A percentile compares a stretch with the other conserved stretches of the same genome.
These are phyloP conservation scores for Chelon auratus DNA, from an alignment of 2,797 vertebrate genomes.

Conservation along the genomic window DNA sequence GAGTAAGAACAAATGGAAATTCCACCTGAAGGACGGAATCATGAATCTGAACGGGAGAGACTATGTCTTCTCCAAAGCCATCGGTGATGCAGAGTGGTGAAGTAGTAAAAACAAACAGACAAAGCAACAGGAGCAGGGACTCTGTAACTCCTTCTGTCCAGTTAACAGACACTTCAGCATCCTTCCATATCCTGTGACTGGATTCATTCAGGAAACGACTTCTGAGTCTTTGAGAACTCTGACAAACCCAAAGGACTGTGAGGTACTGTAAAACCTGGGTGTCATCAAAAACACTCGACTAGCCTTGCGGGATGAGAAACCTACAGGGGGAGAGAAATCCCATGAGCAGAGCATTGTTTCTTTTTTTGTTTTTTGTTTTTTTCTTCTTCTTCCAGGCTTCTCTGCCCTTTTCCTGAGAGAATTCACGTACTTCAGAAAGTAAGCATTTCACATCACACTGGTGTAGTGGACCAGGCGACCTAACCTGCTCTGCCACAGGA, in stretches of 20 bases:
- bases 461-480: conserved; percentile 79
- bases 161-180: conserved; percentile 75
- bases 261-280: conserved; percentile 63
- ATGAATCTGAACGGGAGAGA: conserved; percentile 99
- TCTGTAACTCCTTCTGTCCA: conserved; percentile 74
- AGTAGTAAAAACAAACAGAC: conserved; percentile 30
- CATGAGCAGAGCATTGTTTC: conserved; percentile 37
- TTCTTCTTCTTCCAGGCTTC: conserved; percentile 51
- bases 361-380: conserved; percentile 18
- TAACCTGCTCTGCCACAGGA: conserved; percentile 39
- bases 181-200: conserved; percentile 78
- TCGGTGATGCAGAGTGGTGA: conserved; percentile 99
- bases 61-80: conserved; percentile 99
- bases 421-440: conserved; percentile 54
- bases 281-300: conserved; percentile 48
- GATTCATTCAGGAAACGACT: conserved; percentile 74
- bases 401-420: conserved; percentile 39
- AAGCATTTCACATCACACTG: conserved; percentile 67
- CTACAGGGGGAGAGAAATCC: conserved; percentile 47
- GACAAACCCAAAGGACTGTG: conserved; percentile 67
- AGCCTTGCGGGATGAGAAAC: conserved; percentile 61
- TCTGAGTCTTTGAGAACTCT: conserved; percentile 71
- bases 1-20: conserved; percentile 99
- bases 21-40: conserved; percentile 99
- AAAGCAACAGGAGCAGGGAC: conserved; percentile 56